Evolutionary conservation across 2,888 invertebrate genomes (phyloP).

Genomic region (Lacanobia oleracea): DNA sequence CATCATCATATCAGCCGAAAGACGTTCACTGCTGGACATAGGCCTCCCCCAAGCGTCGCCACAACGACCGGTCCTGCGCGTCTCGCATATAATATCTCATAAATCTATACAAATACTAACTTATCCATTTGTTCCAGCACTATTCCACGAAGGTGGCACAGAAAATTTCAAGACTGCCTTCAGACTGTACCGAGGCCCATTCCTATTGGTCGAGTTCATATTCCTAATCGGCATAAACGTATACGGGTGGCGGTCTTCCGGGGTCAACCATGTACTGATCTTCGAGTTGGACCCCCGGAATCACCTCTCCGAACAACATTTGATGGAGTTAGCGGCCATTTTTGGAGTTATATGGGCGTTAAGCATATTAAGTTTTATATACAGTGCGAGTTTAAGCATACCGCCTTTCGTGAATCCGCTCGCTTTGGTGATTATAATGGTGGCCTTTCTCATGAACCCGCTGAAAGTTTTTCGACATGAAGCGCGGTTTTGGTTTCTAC

Average conservation of each 20-base stretch:
- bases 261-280: conserved; percentile 99
- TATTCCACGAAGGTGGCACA: conserved; percentile 93
- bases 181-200: conserved; percentile 97
- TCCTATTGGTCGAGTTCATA: conserved; percentile 97
- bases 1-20: too few relatives aligned
- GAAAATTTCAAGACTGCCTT: conserved; percentile 96
- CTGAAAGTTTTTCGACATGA: conserved; percentile 97
- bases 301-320: conserved; percentile 97
- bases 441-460: conserved; percentile 97
- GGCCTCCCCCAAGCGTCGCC: too few relatives aligned
- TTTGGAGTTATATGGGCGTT: conserved; percentile 98
- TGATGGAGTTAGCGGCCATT: conserved; percentile 98
- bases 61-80: too few relatives aligned
- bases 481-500: conserved; percentile 98
- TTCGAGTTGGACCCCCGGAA: conserved; percentile 99
- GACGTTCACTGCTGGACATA: too few relatives aligned
- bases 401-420: conserved; percentile 98
- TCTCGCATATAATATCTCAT: too few relatives aligned
- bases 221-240: conserved; percentile 99
- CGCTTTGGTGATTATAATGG: conserved; percentile 94
- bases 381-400: conserved; percentile 95
- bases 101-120: not conserved
- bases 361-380: conserved; percentile 96
- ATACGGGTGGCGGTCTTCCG: conserved; percentile 99
- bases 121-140: conserved; percentile 86